Conservation (phyloP, 2,113 vertebrate species). For the Gallinago media region DNA sequence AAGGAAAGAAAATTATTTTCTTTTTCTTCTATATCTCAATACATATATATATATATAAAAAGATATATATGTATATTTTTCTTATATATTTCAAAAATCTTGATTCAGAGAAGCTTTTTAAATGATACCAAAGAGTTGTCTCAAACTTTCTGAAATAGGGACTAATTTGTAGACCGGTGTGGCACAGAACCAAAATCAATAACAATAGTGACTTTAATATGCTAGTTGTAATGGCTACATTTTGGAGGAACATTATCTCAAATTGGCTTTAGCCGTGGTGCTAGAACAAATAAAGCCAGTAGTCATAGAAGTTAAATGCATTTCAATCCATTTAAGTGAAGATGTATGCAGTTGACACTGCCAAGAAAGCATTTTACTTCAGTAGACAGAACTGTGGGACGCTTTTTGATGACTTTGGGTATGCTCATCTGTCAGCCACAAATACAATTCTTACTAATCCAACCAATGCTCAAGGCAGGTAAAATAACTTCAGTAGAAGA, state of each 20-base stretch:
- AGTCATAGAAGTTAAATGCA: neutral
- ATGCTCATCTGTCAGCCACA: neutral
- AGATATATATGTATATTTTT: no score
- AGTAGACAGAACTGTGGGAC: neutral
- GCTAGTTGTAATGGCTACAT: neutral
- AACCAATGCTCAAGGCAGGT: neutral
- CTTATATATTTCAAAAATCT: neutral
- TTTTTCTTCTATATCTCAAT: no score
- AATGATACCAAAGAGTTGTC: neutral
- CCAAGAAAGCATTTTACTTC: neutral
- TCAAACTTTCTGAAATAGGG: neutral
- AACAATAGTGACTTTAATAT: constrained; percentile 14
- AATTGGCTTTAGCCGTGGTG: neutral
- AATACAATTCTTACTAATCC: neutral
- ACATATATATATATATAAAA: no score
- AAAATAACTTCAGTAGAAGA: neutral
- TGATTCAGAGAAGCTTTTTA: neutral
- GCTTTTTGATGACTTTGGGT: neutral
- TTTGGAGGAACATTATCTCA: neutral
- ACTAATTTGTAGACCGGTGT: neutral
- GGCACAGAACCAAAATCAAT: constrained; percentile 26
- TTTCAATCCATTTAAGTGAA: neutral
- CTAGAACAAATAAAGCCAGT: neutral
- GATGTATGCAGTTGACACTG: neutral
- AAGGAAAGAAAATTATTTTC: neutral